Conservation (phyloP, 2,113 vertebrate species). For the Sialia sialis region DNA sequence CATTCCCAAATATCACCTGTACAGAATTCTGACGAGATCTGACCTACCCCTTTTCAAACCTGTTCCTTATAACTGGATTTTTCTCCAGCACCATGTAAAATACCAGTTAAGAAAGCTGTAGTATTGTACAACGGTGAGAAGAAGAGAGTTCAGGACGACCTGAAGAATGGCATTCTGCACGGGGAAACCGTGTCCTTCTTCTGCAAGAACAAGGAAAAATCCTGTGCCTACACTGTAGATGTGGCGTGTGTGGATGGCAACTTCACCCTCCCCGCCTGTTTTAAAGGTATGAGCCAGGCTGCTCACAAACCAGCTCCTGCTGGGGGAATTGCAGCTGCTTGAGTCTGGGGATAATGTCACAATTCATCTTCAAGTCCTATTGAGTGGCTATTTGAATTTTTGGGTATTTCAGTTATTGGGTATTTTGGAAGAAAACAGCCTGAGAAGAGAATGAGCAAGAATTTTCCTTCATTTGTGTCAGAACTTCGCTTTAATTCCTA, state of each 20-base stretch:
- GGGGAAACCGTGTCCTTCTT: conserved; percentile 80
- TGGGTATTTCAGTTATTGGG: neutral
- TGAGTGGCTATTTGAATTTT: neutral
- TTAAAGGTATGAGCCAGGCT: conserved; percentile 69
- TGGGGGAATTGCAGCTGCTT: neutral
- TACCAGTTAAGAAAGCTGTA: conserved; percentile 80
- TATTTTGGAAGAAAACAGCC: neutral
- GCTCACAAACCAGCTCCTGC: neutral
- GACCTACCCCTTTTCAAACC: neutral
- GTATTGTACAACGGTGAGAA: conserved; percentile 79
- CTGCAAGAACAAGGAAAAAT: conserved; percentile 81
- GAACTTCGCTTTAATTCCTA: neutral
- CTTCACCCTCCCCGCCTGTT: conserved; percentile 81
- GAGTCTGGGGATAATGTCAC: neutral
- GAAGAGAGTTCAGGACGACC: conserved; percentile 76
- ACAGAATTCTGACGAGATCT: neutral
- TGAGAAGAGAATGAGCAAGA: neutral
- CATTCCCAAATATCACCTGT: neutral
- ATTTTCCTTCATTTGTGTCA: neutral
- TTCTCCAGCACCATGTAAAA: conserved; percentile 80
- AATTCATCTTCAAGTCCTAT: neutral
- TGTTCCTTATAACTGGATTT: neutral
- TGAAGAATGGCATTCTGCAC: conserved; percentile 80
- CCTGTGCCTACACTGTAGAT: conserved; percentile 81
- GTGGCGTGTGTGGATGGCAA: conserved; percentile 77